Evolutionary conservation across 2,113 vertebrate species (phyloP), one percentile per base, ranked within the genome.

Genomic region (Microcebus tavaratra): DNA sequence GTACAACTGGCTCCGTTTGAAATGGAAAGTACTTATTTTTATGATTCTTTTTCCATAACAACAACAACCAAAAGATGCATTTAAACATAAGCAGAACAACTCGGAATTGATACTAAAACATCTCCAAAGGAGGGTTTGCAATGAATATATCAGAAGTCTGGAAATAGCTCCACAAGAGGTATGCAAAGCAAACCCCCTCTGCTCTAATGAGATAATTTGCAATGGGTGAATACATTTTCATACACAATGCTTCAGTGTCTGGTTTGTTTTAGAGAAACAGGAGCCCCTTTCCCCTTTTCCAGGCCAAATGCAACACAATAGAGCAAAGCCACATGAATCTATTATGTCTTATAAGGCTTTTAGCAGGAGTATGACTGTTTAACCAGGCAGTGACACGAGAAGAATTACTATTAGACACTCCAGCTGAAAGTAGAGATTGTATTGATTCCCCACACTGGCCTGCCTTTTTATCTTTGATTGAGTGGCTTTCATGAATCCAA

Each of bases 381-480:
- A 99, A 99, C 98, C 98, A 99, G 98, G 98, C 98, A 98, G 98
- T 98, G 98, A 99, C 98, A 99, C 96, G 96, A 98, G 98, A 98
- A 99, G 98, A 99, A 99, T 99, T 98, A 98, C 98, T 99, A 98
- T 98, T 98, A n/a, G 55, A 98, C 98, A 98, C 98, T 98, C 98
- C 97, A 98, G 98, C 98, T 99, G 98, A 99, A 99, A 98, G 98
- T 98, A 98, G 98, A 98, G 98, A 98, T 99, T 99, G 99, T 98
- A 99, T 99, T 98, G 99, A 99, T 99, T 98, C 98, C 97, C 98
- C 67, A 96, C 98, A 98, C 98, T 98, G 97, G 98, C 96, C 98
- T 98, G 98, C 98, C 98, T 99, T 99, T 99, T 98, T 98, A 98
- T 98, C 98, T 98, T 98, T 99, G 98, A 99, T 98, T 98, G 98